Conservation (phyloP, 2,113 vertebrate species). For the Hydropotes inermis region DNA sequence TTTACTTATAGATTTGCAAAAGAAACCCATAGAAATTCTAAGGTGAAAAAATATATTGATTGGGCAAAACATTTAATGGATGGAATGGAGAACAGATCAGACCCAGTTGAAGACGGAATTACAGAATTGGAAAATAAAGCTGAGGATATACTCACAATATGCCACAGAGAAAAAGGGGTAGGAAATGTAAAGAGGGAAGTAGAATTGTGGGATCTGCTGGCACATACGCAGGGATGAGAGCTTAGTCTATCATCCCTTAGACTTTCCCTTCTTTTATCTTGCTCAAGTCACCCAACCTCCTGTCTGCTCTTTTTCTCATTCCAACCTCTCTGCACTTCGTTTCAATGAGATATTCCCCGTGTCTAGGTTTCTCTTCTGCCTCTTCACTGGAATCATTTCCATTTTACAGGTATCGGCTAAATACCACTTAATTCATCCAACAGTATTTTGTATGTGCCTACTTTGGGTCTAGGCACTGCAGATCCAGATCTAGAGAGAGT, state of each 20-base stretch:
- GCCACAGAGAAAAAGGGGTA: not conserved
- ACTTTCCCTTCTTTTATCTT: not conserved
- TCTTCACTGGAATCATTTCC: not conserved
- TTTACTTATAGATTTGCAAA: not conserved
- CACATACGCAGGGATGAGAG: accelerated
- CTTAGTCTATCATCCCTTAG: too few relatives aligned
- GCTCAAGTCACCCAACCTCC: not conserved
- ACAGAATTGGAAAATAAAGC: not conserved
- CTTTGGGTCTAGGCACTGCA: not conserved
- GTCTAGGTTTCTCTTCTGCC: not conserved
- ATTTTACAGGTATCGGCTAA: not conserved
- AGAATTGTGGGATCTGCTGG: not conserved
- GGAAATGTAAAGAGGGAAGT: not conserved
- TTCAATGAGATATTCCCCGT: not conserved
- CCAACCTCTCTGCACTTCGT: not conserved
- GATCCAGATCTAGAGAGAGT: not conserved
- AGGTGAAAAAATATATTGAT: not conserved
- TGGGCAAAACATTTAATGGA: not conserved
- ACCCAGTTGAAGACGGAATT: not conserved
- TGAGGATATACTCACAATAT: not conserved
- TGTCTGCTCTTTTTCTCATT: not conserved
- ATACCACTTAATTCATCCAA: too few relatives aligned
- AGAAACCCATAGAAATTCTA: not conserved
- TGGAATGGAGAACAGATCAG: not conserved
- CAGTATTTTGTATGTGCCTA: not conserved